Conservation (phyloP, 2,888 invertebrate genomes). For the Hypena proboscidalis region DNA sequence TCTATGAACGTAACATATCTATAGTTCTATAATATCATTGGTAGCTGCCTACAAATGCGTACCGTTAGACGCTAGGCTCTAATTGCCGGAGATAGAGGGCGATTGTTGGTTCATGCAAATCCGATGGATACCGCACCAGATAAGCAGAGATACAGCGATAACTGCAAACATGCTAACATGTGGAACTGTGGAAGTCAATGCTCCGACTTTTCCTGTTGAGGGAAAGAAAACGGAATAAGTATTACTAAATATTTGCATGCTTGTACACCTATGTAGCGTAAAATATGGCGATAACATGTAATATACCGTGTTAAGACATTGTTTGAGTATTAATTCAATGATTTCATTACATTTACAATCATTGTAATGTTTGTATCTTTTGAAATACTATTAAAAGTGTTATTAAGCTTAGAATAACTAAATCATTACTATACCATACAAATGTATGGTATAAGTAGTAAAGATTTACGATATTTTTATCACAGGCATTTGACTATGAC, state of each 20-base stretch:
- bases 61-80: slow-evolving; percentile 79
- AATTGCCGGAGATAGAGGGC: slow-evolving; percentile 77
- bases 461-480: too few relatives aligned
- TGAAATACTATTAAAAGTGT: too few relatives aligned
- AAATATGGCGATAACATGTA: too few relatives aligned
- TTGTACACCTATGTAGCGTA: too few relatives aligned
- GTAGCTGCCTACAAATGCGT: slow-evolving; percentile 63
- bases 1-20: too few relatives aligned
- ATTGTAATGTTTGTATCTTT: too few relatives aligned
- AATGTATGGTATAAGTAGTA: too few relatives aligned
- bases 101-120: slow-evolving; percentile 80
- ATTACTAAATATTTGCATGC: too few relatives aligned
- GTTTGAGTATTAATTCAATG: neutral
- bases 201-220: slow-evolving; percentile 28
- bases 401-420: too few relatives aligned
- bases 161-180: slow-evolving; percentile 44
- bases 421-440: too few relatives aligned
- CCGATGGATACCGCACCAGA: slow-evolving; percentile 62
- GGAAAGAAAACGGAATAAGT: neutral
- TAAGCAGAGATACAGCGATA: slow-evolving; percentile 49
- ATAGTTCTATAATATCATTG: too few relatives aligned
- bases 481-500: too few relatives aligned
- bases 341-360: neutral
- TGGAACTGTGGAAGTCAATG: slow-evolving; percentile 38
- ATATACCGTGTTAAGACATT: neutral